Base-by-base conservation (phyloP, 2,888 invertebrate species). In the Catocala sponsa region DNA sequence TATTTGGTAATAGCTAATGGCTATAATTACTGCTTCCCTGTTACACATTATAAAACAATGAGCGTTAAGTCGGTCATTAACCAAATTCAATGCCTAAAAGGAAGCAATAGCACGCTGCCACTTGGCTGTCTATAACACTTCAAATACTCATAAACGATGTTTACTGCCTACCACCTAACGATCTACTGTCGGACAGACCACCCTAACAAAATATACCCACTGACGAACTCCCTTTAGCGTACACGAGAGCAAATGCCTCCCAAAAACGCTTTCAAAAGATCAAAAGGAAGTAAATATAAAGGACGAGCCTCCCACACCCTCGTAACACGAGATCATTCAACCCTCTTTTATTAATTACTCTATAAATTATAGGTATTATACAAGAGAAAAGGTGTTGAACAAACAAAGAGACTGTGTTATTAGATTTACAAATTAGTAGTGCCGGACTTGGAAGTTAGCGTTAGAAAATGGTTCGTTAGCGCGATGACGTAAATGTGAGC, bases 281-380 rank as follows among this genome's bases (percentile, higher is more conserved):
- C 48, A 49, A 49, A 47, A 32, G 48, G 32, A n/a, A n/a, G 33
- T 11, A 6, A 49, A 49, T 33, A 33, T 49, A 49, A 49, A 49
- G 48, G 48, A 32, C 47, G 25, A 25, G 2, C 13, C 25, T 13
- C 12, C 33, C 32, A 33, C 9, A 12, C 15, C 7, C 7, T 10
- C 10, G 46, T 12, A 15, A 49, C 48, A 49, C 15, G 33, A 49
- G 33, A n/a, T 49, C 48, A 33, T 11, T 49, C 32, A 49, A 15
- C 48, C 48, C 48, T 33, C 33, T n/a, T 7, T 32, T 49, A 49
- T 49, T 49, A 49, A 49, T 49, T 49, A 49, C 33, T 9, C 48
- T 33, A 32, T 49, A 33, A 49, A 49, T 49, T 49, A 49, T n/a
- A 49, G 47, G 15, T 47, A 47, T 47, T 47, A 25, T 49, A 15